Conservation (phyloP, 2,113 vertebrate genomes). For the Seriola quinqueradiata region DNA sequence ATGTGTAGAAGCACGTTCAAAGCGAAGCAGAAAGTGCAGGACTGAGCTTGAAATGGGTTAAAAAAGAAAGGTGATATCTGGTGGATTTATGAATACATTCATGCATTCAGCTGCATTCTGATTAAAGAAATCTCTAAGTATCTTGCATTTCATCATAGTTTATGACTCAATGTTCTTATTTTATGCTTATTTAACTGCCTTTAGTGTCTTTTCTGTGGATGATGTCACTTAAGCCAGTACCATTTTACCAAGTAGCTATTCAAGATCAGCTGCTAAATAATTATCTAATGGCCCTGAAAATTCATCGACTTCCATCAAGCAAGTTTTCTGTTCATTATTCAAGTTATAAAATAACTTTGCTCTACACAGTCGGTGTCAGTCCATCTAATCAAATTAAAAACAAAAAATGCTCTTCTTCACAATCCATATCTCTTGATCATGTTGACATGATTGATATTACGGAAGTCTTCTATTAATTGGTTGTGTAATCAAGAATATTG, state of each 20-base stretch:
- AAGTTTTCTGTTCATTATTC: neutral
- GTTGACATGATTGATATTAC: neutral
- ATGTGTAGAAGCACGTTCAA: neutral
- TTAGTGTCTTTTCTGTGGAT: conserved; percentile 1
- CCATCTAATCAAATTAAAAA: neutral
- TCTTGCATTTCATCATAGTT: neutral
- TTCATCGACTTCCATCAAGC: neutral
- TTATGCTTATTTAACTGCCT: neutral
- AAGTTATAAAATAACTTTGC: neutral
- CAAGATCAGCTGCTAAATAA: conserved; percentile 7
- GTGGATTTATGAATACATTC: neutral
- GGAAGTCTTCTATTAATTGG: neutral
- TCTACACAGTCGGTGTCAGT: neutral
- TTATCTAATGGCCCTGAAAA: conserved; percentile 23
- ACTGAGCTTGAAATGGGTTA: neutral
- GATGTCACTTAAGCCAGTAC: neutral
- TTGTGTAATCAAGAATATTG: neutral
- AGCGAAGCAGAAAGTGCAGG: neutral
- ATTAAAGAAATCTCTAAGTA: neutral
- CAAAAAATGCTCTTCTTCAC: neutral
- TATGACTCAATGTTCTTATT: neutral
- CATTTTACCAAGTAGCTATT: neutral
- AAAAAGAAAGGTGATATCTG: neutral
- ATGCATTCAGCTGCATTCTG: neutral
- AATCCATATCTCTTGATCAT: neutral